Evolutionary conservation across 1,140 invertebrate genomes (phyloP), one percentile per base, ranked within the genome.

Genomic region (Parapsyche elsis): DNA sequence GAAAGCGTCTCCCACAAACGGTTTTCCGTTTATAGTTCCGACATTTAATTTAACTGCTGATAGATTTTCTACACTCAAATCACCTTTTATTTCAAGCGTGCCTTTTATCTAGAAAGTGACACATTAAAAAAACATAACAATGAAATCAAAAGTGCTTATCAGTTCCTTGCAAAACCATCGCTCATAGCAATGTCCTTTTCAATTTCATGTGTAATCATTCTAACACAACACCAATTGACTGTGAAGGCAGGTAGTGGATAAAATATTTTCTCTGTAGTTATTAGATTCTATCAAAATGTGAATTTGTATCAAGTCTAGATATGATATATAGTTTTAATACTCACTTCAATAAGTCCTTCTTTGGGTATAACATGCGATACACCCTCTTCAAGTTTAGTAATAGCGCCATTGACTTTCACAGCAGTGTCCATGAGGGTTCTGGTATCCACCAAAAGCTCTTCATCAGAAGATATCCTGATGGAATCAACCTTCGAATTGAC

Each of bases 1-100:
- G 26, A 81, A 83, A 45, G 76, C 78, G 30, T 24, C 21, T 9
- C 67, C 38, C 16, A 59, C 44, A 53, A 83, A 83, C 4, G 81
- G 79, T 38, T 79, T 81, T 16, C 67, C 73, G 21, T 83, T 83
- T n/a, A 83, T 53, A 23, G 71, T 78, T n/a, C 38, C 53, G 9
- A 79, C 30, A 46, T 81, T 79, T 24, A 83, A 61, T 24, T 76
- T 23, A 7, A 45, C 23, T 1, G 79, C 79, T 53, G 49, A 26
- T 19, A 67, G 49, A 19, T 79, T 79, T 61, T 83, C 77, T 12
- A 81, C 53, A 14, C 67, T 67, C 80, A 83, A 44, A 79, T 83
- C 79, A 5, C 81, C 81, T 1, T 45, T 59, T 2, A 83, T 30
- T 61, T 76, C 73, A 0, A 83, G n/a, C 5, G 23, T 45, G 46